phyloP scores from a whole-genome alignment of 1,140 invertebrate species.

The Halictus rubicundus region DNA sequence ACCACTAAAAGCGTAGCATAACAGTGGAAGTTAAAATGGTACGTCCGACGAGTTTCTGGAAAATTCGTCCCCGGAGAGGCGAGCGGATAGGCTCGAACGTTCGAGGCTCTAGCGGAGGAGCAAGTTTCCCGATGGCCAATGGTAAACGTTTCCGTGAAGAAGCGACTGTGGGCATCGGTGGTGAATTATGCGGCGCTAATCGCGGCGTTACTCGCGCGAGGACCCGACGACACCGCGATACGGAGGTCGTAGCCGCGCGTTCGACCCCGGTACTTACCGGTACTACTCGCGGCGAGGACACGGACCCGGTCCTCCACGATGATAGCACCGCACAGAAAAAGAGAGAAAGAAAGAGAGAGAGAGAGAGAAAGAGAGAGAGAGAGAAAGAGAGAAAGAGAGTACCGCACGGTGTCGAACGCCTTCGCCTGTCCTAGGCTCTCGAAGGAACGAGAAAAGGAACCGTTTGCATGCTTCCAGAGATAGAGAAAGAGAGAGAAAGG shows the following conservation, averaged over 20 bases:
- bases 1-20: too few species aligned
- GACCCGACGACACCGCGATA: slow-evolving; percentile 57
- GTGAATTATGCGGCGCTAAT: slow-evolving; percentile 56
- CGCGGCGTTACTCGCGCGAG: slow-evolving; percentile 42
- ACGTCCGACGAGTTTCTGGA: too few species aligned
- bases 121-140: not conserved
- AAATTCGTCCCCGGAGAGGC: too few species aligned
- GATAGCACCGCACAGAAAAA: slow-evolving; percentile 47
- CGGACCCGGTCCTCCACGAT: slow-evolving; percentile 55
- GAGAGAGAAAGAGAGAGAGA: too few species aligned
- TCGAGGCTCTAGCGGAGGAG: too few species aligned
- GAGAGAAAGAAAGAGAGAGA: too few species aligned
- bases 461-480: not conserved
- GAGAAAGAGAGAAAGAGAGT: slow-evolving; percentile 25
- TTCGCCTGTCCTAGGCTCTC: slow-evolving; percentile 40
- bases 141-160: slow-evolving; percentile 37
- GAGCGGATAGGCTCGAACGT: too few species aligned
- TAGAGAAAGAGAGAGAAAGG: slow-evolving; percentile 38
- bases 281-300: slow-evolving; percentile 53
- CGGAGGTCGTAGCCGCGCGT: slow-evolving; percentile 64
- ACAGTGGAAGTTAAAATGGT: too few species aligned
- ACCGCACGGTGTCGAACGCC: slow-evolving; percentile 61
- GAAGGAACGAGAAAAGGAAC: not conserved
- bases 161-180: not conserved
- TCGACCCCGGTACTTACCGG: slow-evolving; percentile 56